Evolutionary conservation across 1,140 invertebrate species (phyloP).

Genomic region (Drosophila micromelanica): DNA sequence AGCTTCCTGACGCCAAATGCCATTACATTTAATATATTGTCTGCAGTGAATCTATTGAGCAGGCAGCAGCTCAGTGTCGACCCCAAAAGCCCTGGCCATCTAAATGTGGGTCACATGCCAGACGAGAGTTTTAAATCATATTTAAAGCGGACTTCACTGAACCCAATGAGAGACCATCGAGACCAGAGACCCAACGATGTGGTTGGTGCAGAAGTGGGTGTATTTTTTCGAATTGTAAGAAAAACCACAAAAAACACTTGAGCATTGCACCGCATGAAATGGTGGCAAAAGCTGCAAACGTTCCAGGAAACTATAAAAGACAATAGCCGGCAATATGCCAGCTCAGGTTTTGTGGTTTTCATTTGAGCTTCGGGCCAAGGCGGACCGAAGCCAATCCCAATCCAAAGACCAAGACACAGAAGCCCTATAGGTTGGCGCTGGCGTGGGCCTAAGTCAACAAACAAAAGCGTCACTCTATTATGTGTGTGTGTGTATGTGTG

Average conservation of each 20-base stretch:
- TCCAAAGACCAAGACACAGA: conserved; percentile 30
- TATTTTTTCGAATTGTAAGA: conserved; percentile 13
- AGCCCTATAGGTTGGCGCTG: conserved; percentile 54
- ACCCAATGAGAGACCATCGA: conserved; percentile 21
- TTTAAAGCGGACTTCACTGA: conserved; percentile 38
- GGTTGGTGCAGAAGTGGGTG: conserved; percentile 18
- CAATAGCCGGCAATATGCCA: conserved; percentile 80
- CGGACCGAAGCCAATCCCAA: conserved; percentile 20
- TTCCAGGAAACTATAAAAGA: conserved; percentile 82
- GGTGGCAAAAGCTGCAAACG: conserved; percentile 50
- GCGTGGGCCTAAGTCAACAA: conserved; percentile 80
- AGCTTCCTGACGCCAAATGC: conserved; percentile 45
- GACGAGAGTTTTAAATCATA: conserved; percentile 54
- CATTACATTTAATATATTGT: conserved; percentile 50
- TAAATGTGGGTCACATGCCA: conserved; percentile 50
- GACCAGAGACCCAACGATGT: conserved; percentile 10
- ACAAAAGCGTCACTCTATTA: conserved; percentile 70
- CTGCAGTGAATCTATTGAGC: conserved; percentile 46
- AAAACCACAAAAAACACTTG: conserved; percentile 68
- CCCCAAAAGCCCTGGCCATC: conserved; percentile 29
- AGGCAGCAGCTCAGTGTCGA: conserved; percentile 15
- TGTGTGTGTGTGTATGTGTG: conserved; percentile 20
- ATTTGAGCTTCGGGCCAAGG: conserved; percentile 45
- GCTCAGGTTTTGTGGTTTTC: conserved; percentile 80
- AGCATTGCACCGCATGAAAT: conserved; percentile 59